phyloP scores from a whole-genome alignment of 2,113 vertebrate species.

The Agelaius phoeniceus region DNA sequence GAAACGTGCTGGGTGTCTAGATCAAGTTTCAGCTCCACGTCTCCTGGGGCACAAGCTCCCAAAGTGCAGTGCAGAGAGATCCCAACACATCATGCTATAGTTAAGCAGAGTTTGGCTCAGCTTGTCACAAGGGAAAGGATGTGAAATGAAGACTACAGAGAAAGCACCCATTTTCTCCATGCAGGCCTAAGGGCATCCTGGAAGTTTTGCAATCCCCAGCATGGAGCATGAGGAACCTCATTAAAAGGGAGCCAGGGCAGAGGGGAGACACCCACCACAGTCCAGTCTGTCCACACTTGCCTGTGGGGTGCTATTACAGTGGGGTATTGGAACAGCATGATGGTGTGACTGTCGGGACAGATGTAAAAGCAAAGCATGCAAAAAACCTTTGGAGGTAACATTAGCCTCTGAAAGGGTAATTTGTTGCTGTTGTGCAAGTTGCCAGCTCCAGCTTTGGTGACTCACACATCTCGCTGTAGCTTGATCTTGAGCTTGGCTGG shows the following conservation, averaged over 20 bases:
- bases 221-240: not conserved
- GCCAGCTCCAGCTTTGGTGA: not conserved
- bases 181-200: not conserved
- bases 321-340: fast-evolving
- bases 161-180: not conserved
- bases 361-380: not conserved
- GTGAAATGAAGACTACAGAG: not conserved
- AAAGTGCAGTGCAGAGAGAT: not conserved
- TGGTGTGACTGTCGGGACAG: not conserved
- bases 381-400: not conserved
- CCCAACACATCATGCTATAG: not conserved
- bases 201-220: not conserved
- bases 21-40: not conserved
- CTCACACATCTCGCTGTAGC: not conserved
- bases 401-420: not conserved
- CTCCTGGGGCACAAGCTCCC: not conserved
- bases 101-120: not conserved
- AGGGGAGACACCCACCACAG: not conserved
- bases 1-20: fast-evolving
- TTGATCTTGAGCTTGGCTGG: not conserved
- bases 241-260: not conserved
- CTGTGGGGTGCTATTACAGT: not conserved
- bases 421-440: not conserved
- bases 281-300: not conserved
- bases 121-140: not conserved